Percentiles rank a stretch among this genome's conserved stretches.
These are phyloP conservation scores for Elymnias hypermnestra DNA, from an alignment of 1,140 invertebrate genomes.

Conservation along the genomic window DNA sequence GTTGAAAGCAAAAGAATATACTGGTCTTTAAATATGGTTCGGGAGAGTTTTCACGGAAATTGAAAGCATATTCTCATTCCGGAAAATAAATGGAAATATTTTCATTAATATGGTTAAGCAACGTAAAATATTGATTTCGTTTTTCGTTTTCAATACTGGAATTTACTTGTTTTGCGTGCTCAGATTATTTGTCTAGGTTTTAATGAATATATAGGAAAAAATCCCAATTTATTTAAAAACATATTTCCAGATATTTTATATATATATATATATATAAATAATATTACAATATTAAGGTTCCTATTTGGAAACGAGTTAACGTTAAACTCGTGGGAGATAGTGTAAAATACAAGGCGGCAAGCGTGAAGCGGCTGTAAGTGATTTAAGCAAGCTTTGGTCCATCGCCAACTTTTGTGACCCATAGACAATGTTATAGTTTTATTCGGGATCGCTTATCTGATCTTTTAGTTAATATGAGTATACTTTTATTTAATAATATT, in stretches of 20 bases:
- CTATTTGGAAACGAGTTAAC: not conserved
- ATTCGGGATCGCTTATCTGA: not conserved
- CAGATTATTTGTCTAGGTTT: too few relatives aligned
- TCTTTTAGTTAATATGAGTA: too few relatives aligned
- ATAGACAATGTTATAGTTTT: not conserved
- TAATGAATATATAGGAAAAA: too few relatives aligned
- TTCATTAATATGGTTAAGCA: too few relatives aligned
- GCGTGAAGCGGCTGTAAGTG: slow-evolving; percentile 5
- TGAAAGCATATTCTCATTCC: slow-evolving; percentile 7
- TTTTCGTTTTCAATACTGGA: too few relatives aligned
- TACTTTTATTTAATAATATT: too few relatives aligned
- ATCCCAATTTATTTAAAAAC: too few relatives aligned
- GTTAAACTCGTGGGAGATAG: not conserved
- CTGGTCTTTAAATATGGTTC: not conserved
- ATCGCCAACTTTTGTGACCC: slow-evolving; percentile 1
- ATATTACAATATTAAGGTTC: not conserved
- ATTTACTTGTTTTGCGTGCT: too few relatives aligned
- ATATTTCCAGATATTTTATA: too few relatives aligned
- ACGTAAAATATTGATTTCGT: too few relatives aligned
- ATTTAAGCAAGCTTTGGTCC: slow-evolving; percentile 11
- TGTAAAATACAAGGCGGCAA: slow-evolving; percentile 6
- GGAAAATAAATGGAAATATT: slow-evolving; percentile 8
- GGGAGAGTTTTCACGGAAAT: not conserved
- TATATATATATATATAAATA: too few relatives aligned
- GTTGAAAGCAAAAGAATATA: not conserved